A percentile compares a stretch with the other conserved stretches of the same genome.
These are phyloP conservation scores for Dissostichus mawsoni DNA, from an alignment of 2,113 vertebrate species.

Conservation along the genomic window DNA sequence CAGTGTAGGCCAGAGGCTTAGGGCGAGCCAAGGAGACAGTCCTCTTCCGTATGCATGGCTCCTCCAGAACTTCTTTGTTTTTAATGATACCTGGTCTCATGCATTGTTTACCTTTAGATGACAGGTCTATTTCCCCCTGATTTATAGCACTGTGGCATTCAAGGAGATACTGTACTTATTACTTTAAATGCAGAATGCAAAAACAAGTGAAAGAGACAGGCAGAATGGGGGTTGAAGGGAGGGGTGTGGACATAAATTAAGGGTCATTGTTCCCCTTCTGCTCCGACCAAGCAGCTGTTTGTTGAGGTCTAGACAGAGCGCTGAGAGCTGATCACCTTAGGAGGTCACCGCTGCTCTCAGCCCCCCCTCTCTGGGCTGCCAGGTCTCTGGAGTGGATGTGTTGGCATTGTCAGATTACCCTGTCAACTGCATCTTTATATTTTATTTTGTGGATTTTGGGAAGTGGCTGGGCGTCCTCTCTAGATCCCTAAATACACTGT, in stretches of 20 bases:
- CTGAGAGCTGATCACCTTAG: constrained; percentile 67
- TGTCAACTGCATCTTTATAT: constrained; percentile 65
- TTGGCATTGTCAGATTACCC: constrained; percentile 59
- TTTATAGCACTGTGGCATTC: constrained; percentile 81
- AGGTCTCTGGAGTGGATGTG: constrained; percentile 46
- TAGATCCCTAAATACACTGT: constrained; percentile 11
- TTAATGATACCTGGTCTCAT: constrained; percentile 80
- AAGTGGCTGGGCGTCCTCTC: constrained; percentile 34
- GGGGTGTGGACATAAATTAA: constrained; percentile 70
- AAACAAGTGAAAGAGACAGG: constrained; percentile 73
- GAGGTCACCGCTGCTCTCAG: constrained; percentile 69
- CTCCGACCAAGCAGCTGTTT: constrained; percentile 69
- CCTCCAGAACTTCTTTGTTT: constrained; percentile 71
- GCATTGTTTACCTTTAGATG: constrained; percentile 80
- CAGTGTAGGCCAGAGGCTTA: constrained; percentile 26
- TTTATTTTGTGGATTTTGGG: constrained; percentile 53
- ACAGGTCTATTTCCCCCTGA: constrained; percentile 83
- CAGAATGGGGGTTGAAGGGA: constrained; percentile 29
- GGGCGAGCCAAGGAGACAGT: constrained; percentile 49
- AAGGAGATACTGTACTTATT: constrained; percentile 84
- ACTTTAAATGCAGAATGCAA: constrained; percentile 81
- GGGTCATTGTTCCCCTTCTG: constrained; percentile 70
- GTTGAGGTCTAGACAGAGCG: constrained; percentile 70
- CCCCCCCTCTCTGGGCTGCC: constrained; percentile 52
- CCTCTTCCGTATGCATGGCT: constrained; percentile 75